Conservation (phyloP, 1,140 invertebrate species). For the Probaryconus sp. region DNA sequence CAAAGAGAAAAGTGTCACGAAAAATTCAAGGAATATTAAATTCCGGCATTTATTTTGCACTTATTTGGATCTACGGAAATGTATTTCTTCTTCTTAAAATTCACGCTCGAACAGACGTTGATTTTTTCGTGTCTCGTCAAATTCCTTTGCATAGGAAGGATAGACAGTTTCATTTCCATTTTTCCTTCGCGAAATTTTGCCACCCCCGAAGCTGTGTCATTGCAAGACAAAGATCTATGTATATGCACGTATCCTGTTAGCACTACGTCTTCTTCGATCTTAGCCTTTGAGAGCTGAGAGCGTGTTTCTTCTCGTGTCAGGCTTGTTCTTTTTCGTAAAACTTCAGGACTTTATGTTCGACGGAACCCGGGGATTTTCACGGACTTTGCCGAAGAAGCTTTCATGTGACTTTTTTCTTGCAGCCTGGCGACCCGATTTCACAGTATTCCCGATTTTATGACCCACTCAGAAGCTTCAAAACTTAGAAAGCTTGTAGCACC, state of each 20-base stretch:
- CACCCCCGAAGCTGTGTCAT: background rate
- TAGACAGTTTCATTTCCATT: constrained; percentile 24
- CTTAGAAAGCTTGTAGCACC: constrained; percentile 30
- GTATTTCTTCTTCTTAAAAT: constrained; percentile 10
- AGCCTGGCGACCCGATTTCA: constrained; percentile 36
- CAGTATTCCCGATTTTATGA: constrained; percentile 39
- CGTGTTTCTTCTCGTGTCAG: constrained; percentile 17
- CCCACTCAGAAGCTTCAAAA: constrained; percentile 45
- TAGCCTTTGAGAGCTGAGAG: background rate
- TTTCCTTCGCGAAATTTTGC: background rate
- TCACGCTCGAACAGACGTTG: background rate
- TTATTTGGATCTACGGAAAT: background rate
- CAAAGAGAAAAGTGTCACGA: background rate
- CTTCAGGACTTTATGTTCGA: constrained; percentile 54
- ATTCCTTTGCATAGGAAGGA: too few relatives aligned
- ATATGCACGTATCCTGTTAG: constrained; percentile 19
- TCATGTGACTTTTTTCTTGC: constrained; percentile 37
- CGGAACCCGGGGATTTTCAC: constrained; percentile 40
- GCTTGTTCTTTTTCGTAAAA: constrained; percentile 33
- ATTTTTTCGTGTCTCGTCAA: constrained; percentile 14
- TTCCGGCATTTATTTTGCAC: constrained; percentile 13
- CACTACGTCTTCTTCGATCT: constrained; percentile 45
- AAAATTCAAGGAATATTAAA: constrained; percentile 8
- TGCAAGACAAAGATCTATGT: constrained; percentile 21
- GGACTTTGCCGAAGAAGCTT: constrained; percentile 44